Evolutionary conservation across 2,888 invertebrate species (phyloP).

Genomic region (Cacoxenus indagator): DNA sequence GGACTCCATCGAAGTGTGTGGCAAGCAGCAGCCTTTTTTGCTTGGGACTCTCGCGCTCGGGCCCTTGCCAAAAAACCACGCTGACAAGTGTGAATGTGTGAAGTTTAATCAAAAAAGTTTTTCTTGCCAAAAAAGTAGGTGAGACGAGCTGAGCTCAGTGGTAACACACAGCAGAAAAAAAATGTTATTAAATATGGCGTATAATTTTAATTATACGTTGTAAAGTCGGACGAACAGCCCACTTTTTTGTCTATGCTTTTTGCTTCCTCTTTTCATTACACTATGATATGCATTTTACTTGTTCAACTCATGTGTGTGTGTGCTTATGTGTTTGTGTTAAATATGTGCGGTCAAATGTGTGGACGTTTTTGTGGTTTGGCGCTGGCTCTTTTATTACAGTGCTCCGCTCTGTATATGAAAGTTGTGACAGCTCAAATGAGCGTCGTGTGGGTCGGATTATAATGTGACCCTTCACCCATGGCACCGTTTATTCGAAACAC

Average conservation of each 20-base stretch:
- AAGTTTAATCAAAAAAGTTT: slow-evolving; percentile 23
- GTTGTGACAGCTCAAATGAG: slow-evolving; percentile 10
- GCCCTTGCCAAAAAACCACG: too few species aligned
- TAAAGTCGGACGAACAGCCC: not conserved
- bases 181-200: slow-evolving; percentile 19
- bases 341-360: slow-evolving; percentile 23
- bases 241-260: not conserved
- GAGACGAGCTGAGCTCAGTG: not conserved
- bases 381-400: not conserved
- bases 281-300: too few species aligned
- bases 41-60: not conserved
- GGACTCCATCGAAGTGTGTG: not conserved
- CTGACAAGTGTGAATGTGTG: slow-evolving; percentile 18
- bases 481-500: too few species aligned
- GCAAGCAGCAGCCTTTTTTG: not conserved
- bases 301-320: not conserved
- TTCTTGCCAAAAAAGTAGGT: not conserved
- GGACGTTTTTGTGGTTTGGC: slow-evolving; percentile 20
- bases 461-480: not conserved
- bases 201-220: slow-evolving; percentile 23
- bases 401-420: not conserved
- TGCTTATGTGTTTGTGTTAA: slow-evolving; percentile 1
- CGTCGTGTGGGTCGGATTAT: not conserved
- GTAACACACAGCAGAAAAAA: not conserved
- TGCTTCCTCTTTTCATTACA: too few species aligned